These are phyloP conservation scores for Vireo griseus DNA, from an alignment of 2,797 vertebrate species.

Conservation along the genomic window DNA sequence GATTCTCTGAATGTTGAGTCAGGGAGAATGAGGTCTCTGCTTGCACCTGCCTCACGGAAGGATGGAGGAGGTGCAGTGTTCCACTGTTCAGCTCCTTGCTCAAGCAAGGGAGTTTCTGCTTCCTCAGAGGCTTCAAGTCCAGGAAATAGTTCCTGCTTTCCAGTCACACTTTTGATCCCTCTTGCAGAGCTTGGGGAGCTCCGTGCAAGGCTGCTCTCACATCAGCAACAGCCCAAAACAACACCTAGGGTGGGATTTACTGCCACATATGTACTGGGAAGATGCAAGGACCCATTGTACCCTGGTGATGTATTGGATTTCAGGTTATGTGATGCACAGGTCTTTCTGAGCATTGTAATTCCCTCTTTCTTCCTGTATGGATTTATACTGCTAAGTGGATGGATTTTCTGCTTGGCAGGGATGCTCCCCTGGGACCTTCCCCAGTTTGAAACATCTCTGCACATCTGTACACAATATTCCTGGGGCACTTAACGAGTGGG, in stretches of 20 bases:
- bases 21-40: background rate
- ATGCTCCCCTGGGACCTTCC: constrained; percentile 13
- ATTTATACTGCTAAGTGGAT: constrained; percentile 55
- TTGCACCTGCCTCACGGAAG: accelerated
- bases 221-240: constrained; percentile 1
- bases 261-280: constrained; percentile 10
- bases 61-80: background rate
- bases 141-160: constrained; percentile 12
- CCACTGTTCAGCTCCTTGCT: background rate
- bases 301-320: constrained; percentile 45
- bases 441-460: constrained; percentile 40
- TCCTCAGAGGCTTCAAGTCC: accelerated
- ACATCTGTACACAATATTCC: constrained; percentile 47
- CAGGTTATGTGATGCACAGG: constrained; percentile 29
- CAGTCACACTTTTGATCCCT: background rate
- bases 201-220: background rate
- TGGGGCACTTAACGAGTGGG: background rate
- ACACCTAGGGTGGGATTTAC: constrained; percentile 45
- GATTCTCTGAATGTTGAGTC: background rate
- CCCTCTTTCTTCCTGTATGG: constrained; percentile 59
- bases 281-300: background rate
- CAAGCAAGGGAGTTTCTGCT: background rate
- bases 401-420: constrained; percentile 64
- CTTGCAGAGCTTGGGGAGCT: background rate
- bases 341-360: constrained; percentile 23